Percentiles rank a stretch among this genome's conserved stretches.
These are phyloP conservation scores for Lycocerus yunnanus DNA, from an alignment of 2,888 invertebrate species.

Conservation along the genomic window DNA sequence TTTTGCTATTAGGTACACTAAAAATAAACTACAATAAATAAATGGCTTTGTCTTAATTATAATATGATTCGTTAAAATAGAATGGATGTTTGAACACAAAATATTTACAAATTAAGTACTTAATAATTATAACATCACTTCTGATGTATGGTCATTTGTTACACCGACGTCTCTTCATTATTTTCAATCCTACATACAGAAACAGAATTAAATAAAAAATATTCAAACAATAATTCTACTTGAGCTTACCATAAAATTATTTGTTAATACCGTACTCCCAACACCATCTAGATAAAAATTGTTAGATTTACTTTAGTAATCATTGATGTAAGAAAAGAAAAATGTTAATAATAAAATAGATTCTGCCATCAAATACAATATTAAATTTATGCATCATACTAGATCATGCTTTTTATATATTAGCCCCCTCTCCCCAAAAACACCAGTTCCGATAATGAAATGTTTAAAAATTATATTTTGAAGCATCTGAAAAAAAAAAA, in stretches of 20 bases:
- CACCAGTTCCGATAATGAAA: no score
- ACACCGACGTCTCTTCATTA: slow-evolving; percentile 57
- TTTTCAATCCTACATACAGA: slow-evolving; percentile 56
- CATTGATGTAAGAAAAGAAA: neutral
- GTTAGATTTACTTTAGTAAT: neutral
- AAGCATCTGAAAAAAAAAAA: no score
- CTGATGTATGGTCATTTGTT: neutral
- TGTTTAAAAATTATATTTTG: no score
- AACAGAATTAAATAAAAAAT: slow-evolving; percentile 1
- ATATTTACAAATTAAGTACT: slow-evolving; percentile 8
- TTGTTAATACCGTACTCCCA: slow-evolving; percentile 55
- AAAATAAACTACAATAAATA: neutral
- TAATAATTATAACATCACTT: neutral
- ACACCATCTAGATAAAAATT: slow-evolving; percentile 51
- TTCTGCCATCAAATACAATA: no score
- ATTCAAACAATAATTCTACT: neutral
- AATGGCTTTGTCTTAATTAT: neutral
- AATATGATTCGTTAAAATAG: neutral
- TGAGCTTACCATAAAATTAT: slow-evolving; percentile 33
- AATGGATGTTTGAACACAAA: neutral
- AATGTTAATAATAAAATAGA: slow-evolving; percentile 22
- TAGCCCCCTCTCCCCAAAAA: no score
- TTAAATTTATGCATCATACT: no score
- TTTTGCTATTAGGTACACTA: neutral
- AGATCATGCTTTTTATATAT: no score